phyloP scores from a whole-genome alignment of 2,113 vertebrate species.

The Helogale parvula region DNA sequence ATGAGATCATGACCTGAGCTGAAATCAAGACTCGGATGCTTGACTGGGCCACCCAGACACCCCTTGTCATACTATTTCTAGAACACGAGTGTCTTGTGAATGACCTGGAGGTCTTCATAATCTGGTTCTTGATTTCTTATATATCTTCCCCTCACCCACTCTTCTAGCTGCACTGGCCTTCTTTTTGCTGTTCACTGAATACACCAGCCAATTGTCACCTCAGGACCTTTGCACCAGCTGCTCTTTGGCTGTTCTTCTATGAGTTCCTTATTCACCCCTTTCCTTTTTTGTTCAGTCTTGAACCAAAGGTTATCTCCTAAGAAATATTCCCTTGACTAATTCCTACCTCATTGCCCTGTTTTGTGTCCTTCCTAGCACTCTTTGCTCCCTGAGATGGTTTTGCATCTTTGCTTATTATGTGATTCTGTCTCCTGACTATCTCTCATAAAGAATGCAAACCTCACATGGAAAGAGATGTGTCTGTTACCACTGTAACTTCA shows the following conservation, averaged over 20 bases:
- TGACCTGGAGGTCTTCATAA: background rate
- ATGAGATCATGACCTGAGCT: no score
- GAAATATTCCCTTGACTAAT: background rate
- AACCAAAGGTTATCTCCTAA: background rate
- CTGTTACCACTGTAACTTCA: background rate
- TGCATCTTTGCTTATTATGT: background rate
- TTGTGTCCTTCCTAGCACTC: background rate
- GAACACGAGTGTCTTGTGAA: background rate
- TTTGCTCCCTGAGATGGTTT: constrained; percentile 29
- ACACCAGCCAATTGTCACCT: background rate
- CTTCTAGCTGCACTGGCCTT: background rate
- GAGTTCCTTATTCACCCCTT: background rate
- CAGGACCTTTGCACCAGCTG: background rate
- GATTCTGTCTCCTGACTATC: background rate
- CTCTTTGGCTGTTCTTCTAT: background rate
- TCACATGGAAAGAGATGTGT: background rate
- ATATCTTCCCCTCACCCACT: background rate
- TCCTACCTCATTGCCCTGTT: background rate
- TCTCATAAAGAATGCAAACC: background rate
- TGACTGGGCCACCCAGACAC: no score
- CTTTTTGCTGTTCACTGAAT: background rate
- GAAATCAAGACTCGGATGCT: no score
- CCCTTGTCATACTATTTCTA: background rate
- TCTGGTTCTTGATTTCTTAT: background rate
- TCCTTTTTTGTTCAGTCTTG: background rate